Conservation (phyloP, 2,113 vertebrate genomes). For the Proteles cristata region DNA sequence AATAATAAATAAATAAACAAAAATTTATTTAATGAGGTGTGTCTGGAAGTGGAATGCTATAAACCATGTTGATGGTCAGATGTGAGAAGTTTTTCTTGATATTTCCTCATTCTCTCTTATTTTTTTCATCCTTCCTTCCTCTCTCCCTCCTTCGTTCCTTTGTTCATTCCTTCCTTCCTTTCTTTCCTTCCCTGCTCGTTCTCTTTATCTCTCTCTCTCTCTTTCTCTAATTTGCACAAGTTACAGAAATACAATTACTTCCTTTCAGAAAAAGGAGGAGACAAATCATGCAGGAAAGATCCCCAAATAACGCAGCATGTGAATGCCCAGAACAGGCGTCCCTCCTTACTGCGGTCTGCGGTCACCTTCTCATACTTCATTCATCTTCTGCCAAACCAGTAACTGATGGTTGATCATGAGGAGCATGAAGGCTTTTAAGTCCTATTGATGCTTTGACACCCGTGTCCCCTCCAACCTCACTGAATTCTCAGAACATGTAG, state of each 20-base stretch:
- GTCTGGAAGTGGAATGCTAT: neutral
- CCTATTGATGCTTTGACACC: neutral
- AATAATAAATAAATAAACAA: neutral
- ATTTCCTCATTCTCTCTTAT: neutral
- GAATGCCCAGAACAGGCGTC: neutral
- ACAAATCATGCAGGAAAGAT: neutral
- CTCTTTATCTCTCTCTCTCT: neutral
- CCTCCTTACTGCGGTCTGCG: neutral
- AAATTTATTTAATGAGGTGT: neutral
- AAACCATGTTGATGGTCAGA: neutral
- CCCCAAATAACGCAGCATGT: conserved; percentile 27
- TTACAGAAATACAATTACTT: conserved; percentile 37
- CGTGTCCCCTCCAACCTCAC: neutral
- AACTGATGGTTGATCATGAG: neutral
- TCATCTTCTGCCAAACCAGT: neutral
- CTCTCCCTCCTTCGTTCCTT: fast-evolving
- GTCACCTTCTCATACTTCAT: neutral
- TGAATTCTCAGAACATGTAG: neutral
- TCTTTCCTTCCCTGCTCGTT: too few species aligned
- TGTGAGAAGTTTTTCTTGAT: neutral
- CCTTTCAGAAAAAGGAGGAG: conserved; percentile 54
- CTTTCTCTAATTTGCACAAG: neutral
- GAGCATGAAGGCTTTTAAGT: neutral
- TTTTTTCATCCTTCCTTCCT: too few species aligned
- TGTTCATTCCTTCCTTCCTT: fast-evolving